Evolutionary conservation across 2,797 vertebrate genomes (phyloP).

Genomic region (Premnoplex brunnescens): DNA sequence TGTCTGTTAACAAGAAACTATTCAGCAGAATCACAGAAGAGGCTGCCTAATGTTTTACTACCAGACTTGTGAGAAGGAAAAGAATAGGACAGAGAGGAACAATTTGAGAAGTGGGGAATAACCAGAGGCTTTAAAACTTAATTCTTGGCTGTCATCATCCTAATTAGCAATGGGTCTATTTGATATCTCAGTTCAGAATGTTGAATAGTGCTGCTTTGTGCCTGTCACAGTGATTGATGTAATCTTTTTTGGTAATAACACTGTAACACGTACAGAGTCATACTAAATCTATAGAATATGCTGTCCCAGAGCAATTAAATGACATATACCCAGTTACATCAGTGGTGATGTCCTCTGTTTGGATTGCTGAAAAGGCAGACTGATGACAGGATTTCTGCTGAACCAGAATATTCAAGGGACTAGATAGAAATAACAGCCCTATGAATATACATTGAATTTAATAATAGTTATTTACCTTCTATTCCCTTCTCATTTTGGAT

Average conservation of each 20-base stretch:
- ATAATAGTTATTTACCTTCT: not conserved
- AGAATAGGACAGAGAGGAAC: constrained; percentile 34
- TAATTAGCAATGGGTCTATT: constrained; percentile 58
- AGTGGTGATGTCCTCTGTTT: not conserved
- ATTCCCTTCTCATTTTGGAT: not conserved
- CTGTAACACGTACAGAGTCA: constrained; percentile 24
- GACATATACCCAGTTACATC: not conserved
- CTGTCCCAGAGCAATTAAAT: not conserved
- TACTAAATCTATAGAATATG: not conserved
- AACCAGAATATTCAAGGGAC: not conserved
- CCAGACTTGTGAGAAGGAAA: constrained; percentile 57
- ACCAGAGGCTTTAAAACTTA: constrained; percentile 70
- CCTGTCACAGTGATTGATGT: constrained; percentile 71
- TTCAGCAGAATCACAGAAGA: constrained; percentile 57
- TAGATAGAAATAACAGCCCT: not conserved
- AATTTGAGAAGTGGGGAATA: constrained; percentile 50
- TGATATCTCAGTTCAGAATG: constrained; percentile 63
- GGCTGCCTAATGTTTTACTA: constrained; percentile 50
- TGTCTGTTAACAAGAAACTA: constrained; percentile 66
- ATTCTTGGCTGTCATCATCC: constrained; percentile 71
- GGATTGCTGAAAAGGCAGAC: not conserved
- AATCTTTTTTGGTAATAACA: constrained; percentile 65
- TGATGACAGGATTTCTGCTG: not conserved
- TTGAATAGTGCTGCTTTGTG: constrained; percentile 56
- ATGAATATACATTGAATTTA: not conserved